A percentile compares a stretch with the other conserved stretches of the same genome.
These are phyloP conservation scores for Lacerta agilis DNA, from an alignment of 2,797 vertebrate species.

Conservation along the genomic window DNA sequence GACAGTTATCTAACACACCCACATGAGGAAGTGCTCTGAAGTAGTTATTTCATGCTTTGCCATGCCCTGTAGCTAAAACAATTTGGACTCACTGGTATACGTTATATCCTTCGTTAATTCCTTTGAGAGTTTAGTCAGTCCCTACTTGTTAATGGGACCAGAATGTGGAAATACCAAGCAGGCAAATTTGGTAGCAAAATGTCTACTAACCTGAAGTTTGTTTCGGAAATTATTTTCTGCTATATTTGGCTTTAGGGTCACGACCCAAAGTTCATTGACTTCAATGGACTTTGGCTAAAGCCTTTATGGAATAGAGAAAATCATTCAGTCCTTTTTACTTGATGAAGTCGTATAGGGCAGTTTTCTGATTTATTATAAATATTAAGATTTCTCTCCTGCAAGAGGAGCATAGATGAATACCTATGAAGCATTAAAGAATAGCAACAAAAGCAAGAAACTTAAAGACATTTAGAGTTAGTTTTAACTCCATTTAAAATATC, in stretches of 20 bases:
- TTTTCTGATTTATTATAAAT: slow-evolving; percentile 74
- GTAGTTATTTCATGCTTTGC: slow-evolving; percentile 81
- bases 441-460: slow-evolving; percentile 64
- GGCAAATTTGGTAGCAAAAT: slow-evolving; percentile 65
- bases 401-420: slow-evolving; percentile 71
- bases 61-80: slow-evolving; percentile 81
- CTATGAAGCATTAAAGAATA: slow-evolving; percentile 64
- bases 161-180: slow-evolving; percentile 54
- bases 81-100: slow-evolving; percentile 73
- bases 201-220: slow-evolving; percentile 62
- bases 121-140: slow-evolving; percentile 58
- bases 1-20: slow-evolving; percentile 83
- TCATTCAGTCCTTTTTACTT: slow-evolving; percentile 69
- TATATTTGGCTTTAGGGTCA: slow-evolving; percentile 47
- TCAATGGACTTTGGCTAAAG: background rate
- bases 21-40: slow-evolving; percentile 79
- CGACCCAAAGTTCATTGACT: slow-evolving; percentile 6
- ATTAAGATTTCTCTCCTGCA: slow-evolving; percentile 63
- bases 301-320: slow-evolving; percentile 54
- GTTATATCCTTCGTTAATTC: slow-evolving; percentile 70
- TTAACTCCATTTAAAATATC: slow-evolving; percentile 59
- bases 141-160: slow-evolving; percentile 47
- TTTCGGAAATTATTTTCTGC: slow-evolving; percentile 47
- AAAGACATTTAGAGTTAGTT: slow-evolving; percentile 48
- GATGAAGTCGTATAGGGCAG: slow-evolving; percentile 63